Percentiles rank a stretch among this genome's conserved stretches.
Evolutionary conservation across 2,113 vertebrate genomes (phyloP).

Genomic region (Esox niger): DNA sequence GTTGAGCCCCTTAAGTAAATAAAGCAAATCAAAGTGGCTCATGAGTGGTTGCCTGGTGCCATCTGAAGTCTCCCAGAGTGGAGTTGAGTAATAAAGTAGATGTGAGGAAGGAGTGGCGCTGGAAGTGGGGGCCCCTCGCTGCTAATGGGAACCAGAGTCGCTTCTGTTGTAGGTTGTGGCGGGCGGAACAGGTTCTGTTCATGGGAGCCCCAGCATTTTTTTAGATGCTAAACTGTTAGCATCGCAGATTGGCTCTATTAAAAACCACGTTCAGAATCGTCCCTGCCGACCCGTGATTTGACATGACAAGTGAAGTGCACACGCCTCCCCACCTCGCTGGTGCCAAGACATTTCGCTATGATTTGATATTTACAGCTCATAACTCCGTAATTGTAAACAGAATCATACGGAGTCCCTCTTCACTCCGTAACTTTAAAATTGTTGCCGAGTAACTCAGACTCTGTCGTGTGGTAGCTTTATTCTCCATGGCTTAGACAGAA

Average conservation of each 20-base stretch:
- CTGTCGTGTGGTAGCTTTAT: conserved; percentile 20
- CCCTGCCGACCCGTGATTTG: conserved; percentile 27
- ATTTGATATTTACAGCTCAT: conserved; percentile 59
- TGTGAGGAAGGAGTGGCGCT: conserved; percentile 62
- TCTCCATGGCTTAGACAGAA: conserved; percentile 14
- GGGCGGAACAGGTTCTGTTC: conserved; percentile 55
- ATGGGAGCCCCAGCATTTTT: conserved; percentile 27
- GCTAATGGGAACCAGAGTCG: conserved; percentile 75
- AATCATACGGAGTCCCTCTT: conserved; percentile 27
- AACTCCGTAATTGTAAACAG: conserved; percentile 39
- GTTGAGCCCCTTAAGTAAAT: conserved; percentile 61
- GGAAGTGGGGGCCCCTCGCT: conserved; percentile 58
- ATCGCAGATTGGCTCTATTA: conserved; percentile 32
- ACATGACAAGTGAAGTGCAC: conserved; percentile 48
- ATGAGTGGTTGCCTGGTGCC: conserved; percentile 63
- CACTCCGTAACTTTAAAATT: conserved; percentile 20
- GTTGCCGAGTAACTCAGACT: conserved; percentile 39
- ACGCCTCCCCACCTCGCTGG: conserved; percentile 25
- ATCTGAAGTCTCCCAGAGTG: conserved; percentile 71
- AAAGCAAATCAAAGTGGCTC: conserved; percentile 66
- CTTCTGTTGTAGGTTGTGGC: conserved; percentile 66
- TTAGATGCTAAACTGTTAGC: conserved; percentile 45
- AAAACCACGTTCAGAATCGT: conserved; percentile 27
- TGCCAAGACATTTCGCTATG: conserved; percentile 46
- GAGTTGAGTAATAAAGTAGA: conserved; percentile 74